phyloP scores from a whole-genome alignment of 2,797 vertebrate genomes.

The Poeciliopsis presidionis region DNA sequence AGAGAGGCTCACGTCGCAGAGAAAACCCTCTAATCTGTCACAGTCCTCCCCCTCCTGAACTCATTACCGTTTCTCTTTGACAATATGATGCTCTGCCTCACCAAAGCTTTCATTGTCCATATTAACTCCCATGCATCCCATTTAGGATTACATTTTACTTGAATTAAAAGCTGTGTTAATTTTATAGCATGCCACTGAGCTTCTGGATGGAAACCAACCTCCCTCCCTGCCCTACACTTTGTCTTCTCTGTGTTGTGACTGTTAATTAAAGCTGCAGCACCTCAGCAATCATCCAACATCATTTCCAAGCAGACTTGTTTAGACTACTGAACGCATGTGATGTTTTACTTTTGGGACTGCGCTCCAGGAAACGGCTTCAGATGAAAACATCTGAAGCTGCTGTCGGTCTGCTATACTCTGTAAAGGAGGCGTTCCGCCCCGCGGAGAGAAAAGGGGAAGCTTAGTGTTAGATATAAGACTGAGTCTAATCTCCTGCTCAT shows the following conservation, averaged over 20 bases:
- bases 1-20: slow-evolving; percentile 46
- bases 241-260: slow-evolving; percentile 27
- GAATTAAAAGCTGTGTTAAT: slow-evolving; percentile 77
- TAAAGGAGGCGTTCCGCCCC: slow-evolving; percentile 51
- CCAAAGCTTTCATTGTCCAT: slow-evolving; percentile 42
- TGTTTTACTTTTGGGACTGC: slow-evolving; percentile 36
- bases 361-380: slow-evolving; percentile 44
- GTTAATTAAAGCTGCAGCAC: slow-evolving; percentile 30
- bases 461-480: slow-evolving; percentile 62
- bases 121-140: slow-evolving; percentile 58
- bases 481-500: slow-evolving; percentile 66
- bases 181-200: slow-evolving; percentile 52
- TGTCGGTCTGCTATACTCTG: slow-evolving; percentile 52
- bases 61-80: slow-evolving; percentile 23
- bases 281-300: slow-evolving; percentile 43
- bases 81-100: slow-evolving; percentile 33
- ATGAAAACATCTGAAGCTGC: neutral
- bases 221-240: slow-evolving; percentile 12
- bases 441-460: slow-evolving; percentile 34
- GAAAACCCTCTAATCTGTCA: slow-evolving; percentile 48
- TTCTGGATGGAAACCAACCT: slow-evolving; percentile 4
- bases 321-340: neutral
- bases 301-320: slow-evolving; percentile 19
- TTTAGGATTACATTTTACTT: slow-evolving; percentile 65
- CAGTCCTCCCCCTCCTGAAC: slow-evolving; percentile 8